These are phyloP conservation scores for Uromys caudimaculatus DNA, from an alignment of 2,797 vertebrate genomes.

Conservation along the genomic window DNA sequence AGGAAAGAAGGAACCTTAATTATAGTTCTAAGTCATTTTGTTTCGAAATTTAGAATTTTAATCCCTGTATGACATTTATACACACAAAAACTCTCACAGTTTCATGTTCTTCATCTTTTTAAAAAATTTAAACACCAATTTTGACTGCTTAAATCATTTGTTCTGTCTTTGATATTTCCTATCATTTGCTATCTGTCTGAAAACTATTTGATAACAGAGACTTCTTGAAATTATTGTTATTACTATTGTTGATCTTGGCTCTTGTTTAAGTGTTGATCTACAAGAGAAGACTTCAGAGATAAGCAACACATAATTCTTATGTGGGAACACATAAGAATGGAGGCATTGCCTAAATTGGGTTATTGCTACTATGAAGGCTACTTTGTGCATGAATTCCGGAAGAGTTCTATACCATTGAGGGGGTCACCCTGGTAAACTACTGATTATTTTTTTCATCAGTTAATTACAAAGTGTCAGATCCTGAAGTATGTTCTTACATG, in stretches of 20 bases:
- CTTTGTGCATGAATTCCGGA: background rate
- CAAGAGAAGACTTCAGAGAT: background rate
- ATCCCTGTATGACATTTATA: background rate
- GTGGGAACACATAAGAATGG: background rate
- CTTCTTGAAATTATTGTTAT: background rate
- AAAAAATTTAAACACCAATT: background rate
- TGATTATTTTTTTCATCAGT: constrained; percentile 12
- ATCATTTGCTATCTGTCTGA: background rate
- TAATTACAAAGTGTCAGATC: background rate
- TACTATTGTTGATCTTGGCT: background rate
- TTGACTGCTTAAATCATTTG: background rate
- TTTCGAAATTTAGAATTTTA: background rate
- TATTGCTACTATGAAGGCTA: background rate
- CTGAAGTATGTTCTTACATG: background rate
- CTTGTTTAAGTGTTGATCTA: background rate
- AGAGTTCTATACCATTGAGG: background rate
- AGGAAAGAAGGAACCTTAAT: background rate
- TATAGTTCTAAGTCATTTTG: background rate
- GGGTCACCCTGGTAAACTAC: background rate
- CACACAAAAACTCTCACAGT: background rate
- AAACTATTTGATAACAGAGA: background rate
- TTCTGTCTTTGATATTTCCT: background rate
- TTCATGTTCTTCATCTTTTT: background rate
- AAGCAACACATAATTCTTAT: no score
- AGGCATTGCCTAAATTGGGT: background rate